Evolutionary conservation across 2,797 vertebrate genomes (phyloP).

Genomic region (Martes flavigula): DNA sequence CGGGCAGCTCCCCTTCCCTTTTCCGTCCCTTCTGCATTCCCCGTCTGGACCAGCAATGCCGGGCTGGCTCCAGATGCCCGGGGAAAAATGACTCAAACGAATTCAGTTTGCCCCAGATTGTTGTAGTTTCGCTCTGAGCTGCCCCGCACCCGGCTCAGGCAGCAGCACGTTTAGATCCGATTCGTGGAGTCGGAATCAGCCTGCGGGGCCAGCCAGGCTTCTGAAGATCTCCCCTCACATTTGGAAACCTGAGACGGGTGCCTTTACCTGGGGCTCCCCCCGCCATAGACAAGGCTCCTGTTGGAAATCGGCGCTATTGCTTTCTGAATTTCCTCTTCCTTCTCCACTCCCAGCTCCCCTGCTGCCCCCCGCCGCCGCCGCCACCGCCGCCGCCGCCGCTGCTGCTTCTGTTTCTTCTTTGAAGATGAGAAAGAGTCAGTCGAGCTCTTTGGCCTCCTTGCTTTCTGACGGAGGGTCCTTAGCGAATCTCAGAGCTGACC

Average conservation of each 20-base stretch:
- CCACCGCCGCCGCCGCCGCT: too few relatives aligned
- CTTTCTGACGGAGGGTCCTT: neutral
- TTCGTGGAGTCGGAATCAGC: fast-evolving
- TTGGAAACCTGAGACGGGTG: fast-evolving
- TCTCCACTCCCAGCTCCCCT: too few relatives aligned
- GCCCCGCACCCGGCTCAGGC: fast-evolving
- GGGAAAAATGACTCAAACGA: neutral
- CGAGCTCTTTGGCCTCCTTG: too few relatives aligned
- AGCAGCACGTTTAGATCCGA: neutral
- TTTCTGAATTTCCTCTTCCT: neutral
- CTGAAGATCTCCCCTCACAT: fast-evolving
- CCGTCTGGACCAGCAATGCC: fast-evolving
- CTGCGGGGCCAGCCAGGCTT: neutral
- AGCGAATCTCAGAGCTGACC: neutral
- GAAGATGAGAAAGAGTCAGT: neutral
- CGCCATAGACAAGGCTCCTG: fast-evolving
- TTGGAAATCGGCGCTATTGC: neutral
- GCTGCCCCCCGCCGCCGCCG: too few relatives aligned
- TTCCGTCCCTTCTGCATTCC: fast-evolving
- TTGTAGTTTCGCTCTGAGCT: neutral
- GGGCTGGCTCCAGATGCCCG: fast-evolving
- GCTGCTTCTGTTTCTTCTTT: too few relatives aligned
- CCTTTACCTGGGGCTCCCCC: neutral
- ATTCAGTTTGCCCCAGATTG: neutral
- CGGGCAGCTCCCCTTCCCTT: fast-evolving